These are phyloP conservation scores for Chironomus riparius DNA, from an alignment of 2,888 invertebrate species.

Conservation along the genomic window DNA sequence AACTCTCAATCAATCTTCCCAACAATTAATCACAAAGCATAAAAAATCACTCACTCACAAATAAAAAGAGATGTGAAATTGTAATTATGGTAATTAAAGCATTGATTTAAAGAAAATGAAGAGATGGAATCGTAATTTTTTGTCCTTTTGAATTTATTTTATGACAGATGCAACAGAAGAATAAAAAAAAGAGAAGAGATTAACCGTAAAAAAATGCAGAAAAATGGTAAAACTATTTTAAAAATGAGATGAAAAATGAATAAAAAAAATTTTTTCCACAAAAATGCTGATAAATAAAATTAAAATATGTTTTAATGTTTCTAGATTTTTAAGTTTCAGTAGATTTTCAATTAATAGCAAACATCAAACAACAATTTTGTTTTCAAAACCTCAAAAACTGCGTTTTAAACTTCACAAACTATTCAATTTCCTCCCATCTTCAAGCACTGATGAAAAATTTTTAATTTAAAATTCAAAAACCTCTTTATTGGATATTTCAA, in stretches of 20 bases:
- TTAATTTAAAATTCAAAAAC: no score
- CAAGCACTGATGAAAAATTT: no score
- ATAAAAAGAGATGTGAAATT: not conserved
- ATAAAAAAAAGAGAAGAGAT: not conserved
- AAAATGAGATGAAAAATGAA: constrained; percentile 6
- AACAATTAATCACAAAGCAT: not conserved
- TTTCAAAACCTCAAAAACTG: not conserved
- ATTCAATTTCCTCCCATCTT: no score
- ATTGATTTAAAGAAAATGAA: not conserved
- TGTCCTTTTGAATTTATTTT: not conserved
- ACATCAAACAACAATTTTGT: no score
- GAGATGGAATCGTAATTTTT: not conserved
- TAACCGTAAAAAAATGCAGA: not conserved
- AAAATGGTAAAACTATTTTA: constrained; percentile 20
- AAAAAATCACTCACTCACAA: not conserved
- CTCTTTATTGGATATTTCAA: no score
- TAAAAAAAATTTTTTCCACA: constrained; percentile 18
- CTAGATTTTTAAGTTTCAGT: not conserved
- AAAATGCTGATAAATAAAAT: constrained; percentile 5
- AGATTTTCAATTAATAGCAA: no score
- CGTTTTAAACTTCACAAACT: no score
- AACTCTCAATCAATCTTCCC: no score
- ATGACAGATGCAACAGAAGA: not conserved
- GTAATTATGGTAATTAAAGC: not conserved
- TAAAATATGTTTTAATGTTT: not conserved